Evolutionary conservation across 2,888 invertebrate genomes (phyloP).

Genomic region (Drosophila peninsularis): DNA sequence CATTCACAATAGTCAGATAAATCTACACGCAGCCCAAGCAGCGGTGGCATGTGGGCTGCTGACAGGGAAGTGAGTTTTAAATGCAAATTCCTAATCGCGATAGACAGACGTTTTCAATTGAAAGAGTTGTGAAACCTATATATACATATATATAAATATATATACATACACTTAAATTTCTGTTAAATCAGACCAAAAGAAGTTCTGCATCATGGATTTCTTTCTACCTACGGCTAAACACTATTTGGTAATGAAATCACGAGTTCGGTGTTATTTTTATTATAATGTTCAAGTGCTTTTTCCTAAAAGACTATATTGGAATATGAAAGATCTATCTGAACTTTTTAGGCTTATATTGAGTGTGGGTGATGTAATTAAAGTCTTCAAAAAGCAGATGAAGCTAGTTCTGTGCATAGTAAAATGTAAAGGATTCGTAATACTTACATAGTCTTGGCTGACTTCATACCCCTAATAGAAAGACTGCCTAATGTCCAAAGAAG

Average conservation of each 20-base stretch:
- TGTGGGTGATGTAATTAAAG: not conserved
- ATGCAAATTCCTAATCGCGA: constrained; percentile 2
- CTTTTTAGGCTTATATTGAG: not conserved
- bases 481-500: too few species aligned
- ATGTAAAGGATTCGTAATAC: not conserved
- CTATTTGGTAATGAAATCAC: not conserved
- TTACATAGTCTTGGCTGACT: not conserved
- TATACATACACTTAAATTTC: not conserved
- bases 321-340: not conserved
- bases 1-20: constrained; percentile 8
- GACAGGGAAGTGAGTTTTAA: constrained; percentile 3
- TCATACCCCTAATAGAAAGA: too few species aligned
- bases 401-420: not conserved
- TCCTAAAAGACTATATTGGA: not conserved
- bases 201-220: not conserved
- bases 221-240: not conserved
- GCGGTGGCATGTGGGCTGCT: not conserved
- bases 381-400: not conserved
- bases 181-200: not conserved
- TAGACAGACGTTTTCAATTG: constrained; percentile 1
- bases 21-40: not conserved
- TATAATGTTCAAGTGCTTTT: not conserved
- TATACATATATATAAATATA: too few species aligned
- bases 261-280: not conserved
- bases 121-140: not conserved